Percentiles rank a stretch among this genome's conserved stretches.
phyloP scores from a whole-genome alignment of 2,113 vertebrate species.

The Eleginops maclovinus region DNA sequence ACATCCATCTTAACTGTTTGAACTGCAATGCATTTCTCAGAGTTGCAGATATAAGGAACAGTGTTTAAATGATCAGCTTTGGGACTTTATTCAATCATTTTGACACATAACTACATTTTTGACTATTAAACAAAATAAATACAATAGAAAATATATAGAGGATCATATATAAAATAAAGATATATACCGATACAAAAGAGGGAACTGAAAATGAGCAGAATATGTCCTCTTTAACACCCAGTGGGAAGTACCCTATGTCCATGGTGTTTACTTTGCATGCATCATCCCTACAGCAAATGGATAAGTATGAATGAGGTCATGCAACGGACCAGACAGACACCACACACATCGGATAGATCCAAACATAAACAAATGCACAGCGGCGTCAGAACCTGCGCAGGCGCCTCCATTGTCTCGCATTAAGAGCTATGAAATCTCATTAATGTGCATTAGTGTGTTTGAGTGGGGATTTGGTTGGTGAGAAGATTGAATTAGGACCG shows the following conservation, averaged over 20 bases:
- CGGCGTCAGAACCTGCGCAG: conserved; percentile 47
- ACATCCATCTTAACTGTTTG: too few relatives aligned
- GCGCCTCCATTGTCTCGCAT: conserved; percentile 68
- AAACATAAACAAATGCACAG: conserved; percentile 15
- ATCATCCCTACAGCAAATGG: conserved; percentile 58
- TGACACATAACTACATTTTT: too few relatives aligned
- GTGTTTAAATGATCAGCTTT: too few relatives aligned
- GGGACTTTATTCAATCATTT: too few relatives aligned
- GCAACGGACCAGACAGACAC: conserved; percentile 46
- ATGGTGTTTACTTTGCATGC: conserved; percentile 36
- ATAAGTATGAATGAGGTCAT: conserved; percentile 46
- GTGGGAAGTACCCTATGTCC: too few relatives aligned
- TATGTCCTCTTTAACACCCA: not conserved
- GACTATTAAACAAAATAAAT: too few relatives aligned
- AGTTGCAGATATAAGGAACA: too few relatives aligned
- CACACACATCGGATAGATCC: conserved; percentile 24
- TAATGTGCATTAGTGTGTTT: conserved; percentile 77
- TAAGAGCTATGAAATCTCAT: conserved; percentile 79
- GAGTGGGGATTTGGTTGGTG: conserved; percentile 69
- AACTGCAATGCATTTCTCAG: too few relatives aligned
- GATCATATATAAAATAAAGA: too few relatives aligned
- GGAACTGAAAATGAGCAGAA: too few relatives aligned
- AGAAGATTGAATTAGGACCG: conserved; percentile 74
- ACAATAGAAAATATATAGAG: too few relatives aligned
- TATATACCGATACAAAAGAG: too few relatives aligned